A percentile compares a stretch with the other conserved stretches of the same genome.
phyloP scores from a whole-genome alignment of 2,797 vertebrate species.

The Mormyrus hasselquistii region DNA sequence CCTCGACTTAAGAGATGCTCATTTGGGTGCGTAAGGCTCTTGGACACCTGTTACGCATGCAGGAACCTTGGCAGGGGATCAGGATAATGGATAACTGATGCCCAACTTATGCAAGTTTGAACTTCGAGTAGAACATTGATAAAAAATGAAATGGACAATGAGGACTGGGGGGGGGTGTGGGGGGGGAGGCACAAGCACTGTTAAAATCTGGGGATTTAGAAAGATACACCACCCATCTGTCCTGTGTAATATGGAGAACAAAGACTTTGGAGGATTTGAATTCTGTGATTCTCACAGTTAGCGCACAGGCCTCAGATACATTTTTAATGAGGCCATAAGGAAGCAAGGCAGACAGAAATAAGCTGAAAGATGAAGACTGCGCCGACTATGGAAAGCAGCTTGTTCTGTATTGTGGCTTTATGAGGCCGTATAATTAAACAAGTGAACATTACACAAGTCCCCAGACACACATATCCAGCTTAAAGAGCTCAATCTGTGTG shows the following conservation, averaged over 20 bases:
- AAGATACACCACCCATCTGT: neutral
- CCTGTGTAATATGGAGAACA: neutral
- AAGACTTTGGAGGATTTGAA: neutral
- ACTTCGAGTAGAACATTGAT: neutral
- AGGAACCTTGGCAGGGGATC: neutral
- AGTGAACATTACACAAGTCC: neutral
- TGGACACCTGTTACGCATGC: neutral
- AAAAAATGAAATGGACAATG: neutral
- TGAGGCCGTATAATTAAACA: slow-evolving; percentile 6
- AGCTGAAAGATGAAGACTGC: neutral
- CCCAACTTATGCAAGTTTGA: neutral
- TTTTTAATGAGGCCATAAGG: slow-evolving; percentile 9
- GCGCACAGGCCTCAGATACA: neutral
- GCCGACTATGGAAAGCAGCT: neutral
- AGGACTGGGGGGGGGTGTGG: neutral
- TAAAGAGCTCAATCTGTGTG: neutral
- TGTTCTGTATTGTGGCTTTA: neutral
- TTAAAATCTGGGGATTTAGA: neutral
- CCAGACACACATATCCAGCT: neutral
- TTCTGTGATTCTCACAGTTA: neutral
- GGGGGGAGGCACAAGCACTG: neutral
- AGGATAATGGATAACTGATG: neutral
- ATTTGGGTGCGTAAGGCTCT: neutral
- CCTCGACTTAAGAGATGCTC: neutral
- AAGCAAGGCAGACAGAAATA: neutral